These are phyloP conservation scores for Lepisosteus oculatus DNA, from an alignment of 2,113 vertebrate species.

Conservation along the genomic window DNA sequence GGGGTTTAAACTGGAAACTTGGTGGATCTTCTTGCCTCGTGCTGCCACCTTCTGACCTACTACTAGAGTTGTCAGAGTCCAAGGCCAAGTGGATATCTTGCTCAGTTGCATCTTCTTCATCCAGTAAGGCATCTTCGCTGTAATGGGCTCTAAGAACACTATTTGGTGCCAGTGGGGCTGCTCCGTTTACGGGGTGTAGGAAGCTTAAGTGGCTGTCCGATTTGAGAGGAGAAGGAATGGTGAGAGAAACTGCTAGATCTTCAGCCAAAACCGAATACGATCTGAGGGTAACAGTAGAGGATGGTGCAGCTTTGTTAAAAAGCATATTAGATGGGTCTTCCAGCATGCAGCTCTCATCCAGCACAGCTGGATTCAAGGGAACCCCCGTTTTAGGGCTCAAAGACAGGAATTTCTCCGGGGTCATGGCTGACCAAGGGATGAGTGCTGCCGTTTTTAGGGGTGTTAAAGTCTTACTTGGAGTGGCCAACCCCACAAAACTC, in stretches of 20 bases:
- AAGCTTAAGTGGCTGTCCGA: conserved; percentile 94
- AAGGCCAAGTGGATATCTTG: conserved; percentile 91
- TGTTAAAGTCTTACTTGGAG: conserved; percentile 56
- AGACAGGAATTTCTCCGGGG: conserved; percentile 68
- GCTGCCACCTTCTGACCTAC: conserved; percentile 70
- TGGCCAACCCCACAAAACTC: conserved; percentile 53
- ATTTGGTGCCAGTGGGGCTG: conserved; percentile 65
- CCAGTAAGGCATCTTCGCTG: conserved; percentile 84
- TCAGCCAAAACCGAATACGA: conserved; percentile 85
- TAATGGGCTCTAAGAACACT: conserved; percentile 85
- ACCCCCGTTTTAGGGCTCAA: conserved; percentile 57
- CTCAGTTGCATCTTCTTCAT: conserved; percentile 87
- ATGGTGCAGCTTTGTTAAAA: conserved; percentile 47
- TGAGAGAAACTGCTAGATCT: conserved; percentile 91
- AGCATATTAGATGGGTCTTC: conserved; percentile 72
- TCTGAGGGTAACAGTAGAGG: conserved; percentile 58
- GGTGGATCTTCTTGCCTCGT: conserved; percentile 54
- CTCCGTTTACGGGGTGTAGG: conserved; percentile 62
- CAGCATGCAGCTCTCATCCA: conserved; percentile 92
- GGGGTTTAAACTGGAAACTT: conserved; percentile 78
- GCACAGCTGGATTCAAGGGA: conserved; percentile 75
- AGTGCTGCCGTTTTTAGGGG: conserved; percentile 63
- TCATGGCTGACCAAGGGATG: conserved; percentile 75
- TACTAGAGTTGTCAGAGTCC: conserved; percentile 91
- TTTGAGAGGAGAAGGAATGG: conserved; percentile 92